Conservation (phyloP, 2,113 vertebrate species). For the Heterotis niloticus region DNA sequence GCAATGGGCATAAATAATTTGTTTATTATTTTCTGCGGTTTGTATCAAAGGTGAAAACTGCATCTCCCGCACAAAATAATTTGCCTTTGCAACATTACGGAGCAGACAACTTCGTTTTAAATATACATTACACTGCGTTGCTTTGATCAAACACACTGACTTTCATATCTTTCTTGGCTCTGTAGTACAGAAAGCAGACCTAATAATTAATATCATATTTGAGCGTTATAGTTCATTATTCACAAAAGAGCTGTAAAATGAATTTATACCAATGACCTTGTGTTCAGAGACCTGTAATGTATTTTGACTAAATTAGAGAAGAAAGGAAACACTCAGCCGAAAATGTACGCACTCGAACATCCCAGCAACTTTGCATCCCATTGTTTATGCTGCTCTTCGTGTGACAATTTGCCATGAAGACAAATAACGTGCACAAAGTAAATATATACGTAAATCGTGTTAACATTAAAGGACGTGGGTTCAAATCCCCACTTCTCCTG, state of each 20-base stretch:
- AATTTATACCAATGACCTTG: slow-evolving; percentile 5
- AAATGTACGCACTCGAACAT: not conserved
- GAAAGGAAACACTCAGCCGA: not conserved
- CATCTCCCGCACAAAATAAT: slow-evolving; percentile 3
- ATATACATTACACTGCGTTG: not conserved
- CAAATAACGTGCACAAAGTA: not conserved
- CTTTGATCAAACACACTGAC: slow-evolving; percentile 20
- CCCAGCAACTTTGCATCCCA: not conserved
- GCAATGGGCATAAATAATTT: slow-evolving; percentile 19
- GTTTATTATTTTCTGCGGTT: not conserved
- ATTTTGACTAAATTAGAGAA: not conserved
- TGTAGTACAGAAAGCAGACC: not conserved
- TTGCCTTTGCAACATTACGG: not conserved
- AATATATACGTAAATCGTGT: not conserved
- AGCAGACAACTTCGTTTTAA: slow-evolving; percentile 12
- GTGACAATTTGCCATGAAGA: not conserved
- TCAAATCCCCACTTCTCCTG: too few relatives aligned
- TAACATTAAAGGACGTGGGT: not conserved
- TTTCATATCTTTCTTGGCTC: slow-evolving; percentile 13
- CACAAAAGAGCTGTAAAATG: slow-evolving; percentile 10
- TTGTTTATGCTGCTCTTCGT: not conserved
- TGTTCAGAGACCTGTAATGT: not conserved
- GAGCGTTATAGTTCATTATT: slow-evolving; percentile 21
- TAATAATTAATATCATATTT: slow-evolving; percentile 24
- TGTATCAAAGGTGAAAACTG: slow-evolving; percentile 13